phyloP scores from a whole-genome alignment of 1,140 invertebrate genomes.

The Tetraneura akinire region DNA sequence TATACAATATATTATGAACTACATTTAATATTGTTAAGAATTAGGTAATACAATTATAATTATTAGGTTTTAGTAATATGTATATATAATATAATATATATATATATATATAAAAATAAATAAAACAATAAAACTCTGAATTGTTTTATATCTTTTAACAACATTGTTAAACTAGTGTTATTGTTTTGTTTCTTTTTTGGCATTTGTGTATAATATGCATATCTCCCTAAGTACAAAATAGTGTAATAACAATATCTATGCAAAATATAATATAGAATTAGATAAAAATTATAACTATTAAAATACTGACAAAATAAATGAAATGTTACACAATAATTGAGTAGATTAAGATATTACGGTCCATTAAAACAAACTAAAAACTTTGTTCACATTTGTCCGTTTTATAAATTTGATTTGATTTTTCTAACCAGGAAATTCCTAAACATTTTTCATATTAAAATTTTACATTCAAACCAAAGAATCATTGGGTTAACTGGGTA shows the following conservation, averaged over 20 bases:
- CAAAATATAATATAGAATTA: too few species aligned
- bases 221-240: not conserved
- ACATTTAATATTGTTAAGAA: conserved; percentile 28
- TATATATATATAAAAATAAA: too few species aligned
- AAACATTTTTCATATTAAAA: not conserved
- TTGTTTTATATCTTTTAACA: not conserved
- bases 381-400: conserved; percentile 35
- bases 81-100: too few species aligned
- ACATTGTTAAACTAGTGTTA: not conserved
- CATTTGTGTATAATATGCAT: not conserved
- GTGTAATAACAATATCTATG: too few species aligned
- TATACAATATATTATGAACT: conserved; percentile 28
- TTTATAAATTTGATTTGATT: conserved; percentile 9
- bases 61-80: conserved; percentile 17
- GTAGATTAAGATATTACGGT: not conserved
- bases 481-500: not conserved
- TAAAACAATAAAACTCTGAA: conserved; percentile 20
- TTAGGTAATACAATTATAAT: conserved; percentile 17
- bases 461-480: not conserved
- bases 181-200: not conserved
- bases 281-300: not conserved
- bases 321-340: not conserved
- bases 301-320: not conserved
- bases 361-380: not conserved
- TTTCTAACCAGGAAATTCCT: not conserved